Base-by-base conservation (phyloP, 2,113 vertebrate species). In the Acanthochromis polyacanthus region DNA sequence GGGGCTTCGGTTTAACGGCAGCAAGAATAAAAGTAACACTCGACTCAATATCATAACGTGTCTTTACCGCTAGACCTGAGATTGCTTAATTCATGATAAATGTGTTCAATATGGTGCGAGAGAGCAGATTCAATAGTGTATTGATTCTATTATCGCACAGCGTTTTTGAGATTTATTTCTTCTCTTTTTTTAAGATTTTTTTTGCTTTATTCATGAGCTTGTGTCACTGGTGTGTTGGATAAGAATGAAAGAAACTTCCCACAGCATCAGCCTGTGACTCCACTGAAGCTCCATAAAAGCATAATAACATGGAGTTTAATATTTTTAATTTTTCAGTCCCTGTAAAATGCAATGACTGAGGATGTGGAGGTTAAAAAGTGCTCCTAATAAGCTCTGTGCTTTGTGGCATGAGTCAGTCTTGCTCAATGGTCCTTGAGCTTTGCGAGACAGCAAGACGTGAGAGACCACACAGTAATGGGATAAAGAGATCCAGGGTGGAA, bases 351-450 rank as follows among this genome's bases (percentile, higher is more conserved):
- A 51, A 25, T 50, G 53, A 56, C 11, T 5, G 19, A 56, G 55
- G 7, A 48, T 63, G 10, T 51, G 30, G 14, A 4, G 6, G 25
- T 69, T 60, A 17, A 38, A 46, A 11, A 60, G 14, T n/a, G 55
- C 12, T 10, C n/a, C 19, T 48, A 38, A 62, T 71, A 71, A 53
- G 46, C 14, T 62, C 43, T 48, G 17, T 56, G 3, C 11, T 75
- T 59, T 46, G 62, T 55, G 43, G 16, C 25, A 17, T 46, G 22
- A 61, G 11, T 81, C 57, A 69, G 5, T 46, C 59, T 61, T 50
- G 63, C 71, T 80, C 45, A 65, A 22, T 59, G 70, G 57, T 70
- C 32, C 57, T 87, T 68, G 38, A 85, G 63, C 11, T n/a, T 57
- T 46, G 38, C 4, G 1, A 68, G 16, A 66, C 20, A 67, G 67